Evolutionary conservation across 2,113 vertebrate genomes (phyloP).

Genomic region (Passerina amoena): DNA sequence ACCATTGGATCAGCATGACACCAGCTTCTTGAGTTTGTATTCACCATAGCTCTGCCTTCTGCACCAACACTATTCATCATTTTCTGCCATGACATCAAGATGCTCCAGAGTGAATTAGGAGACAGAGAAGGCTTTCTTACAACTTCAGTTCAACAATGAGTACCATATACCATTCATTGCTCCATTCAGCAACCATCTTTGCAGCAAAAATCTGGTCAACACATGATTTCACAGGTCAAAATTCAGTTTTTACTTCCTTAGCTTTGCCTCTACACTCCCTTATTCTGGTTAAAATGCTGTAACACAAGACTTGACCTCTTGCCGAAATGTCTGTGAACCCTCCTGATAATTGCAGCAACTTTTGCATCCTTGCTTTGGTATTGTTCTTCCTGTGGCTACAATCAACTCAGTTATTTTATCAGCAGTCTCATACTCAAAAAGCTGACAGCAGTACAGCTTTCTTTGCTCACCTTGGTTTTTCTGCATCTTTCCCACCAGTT

Average conservation of each 20-base stretch:
- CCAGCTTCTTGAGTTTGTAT: neutral
- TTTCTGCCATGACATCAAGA: neutral
- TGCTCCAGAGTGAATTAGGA: neutral
- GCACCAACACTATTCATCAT: neutral
- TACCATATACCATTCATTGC: neutral
- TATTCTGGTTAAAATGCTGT: neutral
- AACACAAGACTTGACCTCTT: neutral
- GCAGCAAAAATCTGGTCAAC: neutral
- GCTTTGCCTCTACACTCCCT: neutral
- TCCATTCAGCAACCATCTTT: neutral
- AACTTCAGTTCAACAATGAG: neutral
- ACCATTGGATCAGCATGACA: neutral
- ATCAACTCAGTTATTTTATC: neutral
- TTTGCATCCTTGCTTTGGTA: neutral
- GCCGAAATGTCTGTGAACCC: neutral
- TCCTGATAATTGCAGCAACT: neutral
- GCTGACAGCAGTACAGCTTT: neutral
- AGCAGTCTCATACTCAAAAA: neutral
- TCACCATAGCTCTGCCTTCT: neutral
- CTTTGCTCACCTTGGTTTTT: neutral
- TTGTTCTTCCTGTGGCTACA: neutral
- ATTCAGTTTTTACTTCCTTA: neutral
- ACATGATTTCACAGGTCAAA: neutral
- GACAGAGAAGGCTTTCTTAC: neutral
- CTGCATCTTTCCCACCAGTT: neutral